Evolutionary conservation across 1,140 invertebrate genomes (phyloP), one percentile per base, ranked within the genome.

Genomic region (Neuroterus valhalla): DNA sequence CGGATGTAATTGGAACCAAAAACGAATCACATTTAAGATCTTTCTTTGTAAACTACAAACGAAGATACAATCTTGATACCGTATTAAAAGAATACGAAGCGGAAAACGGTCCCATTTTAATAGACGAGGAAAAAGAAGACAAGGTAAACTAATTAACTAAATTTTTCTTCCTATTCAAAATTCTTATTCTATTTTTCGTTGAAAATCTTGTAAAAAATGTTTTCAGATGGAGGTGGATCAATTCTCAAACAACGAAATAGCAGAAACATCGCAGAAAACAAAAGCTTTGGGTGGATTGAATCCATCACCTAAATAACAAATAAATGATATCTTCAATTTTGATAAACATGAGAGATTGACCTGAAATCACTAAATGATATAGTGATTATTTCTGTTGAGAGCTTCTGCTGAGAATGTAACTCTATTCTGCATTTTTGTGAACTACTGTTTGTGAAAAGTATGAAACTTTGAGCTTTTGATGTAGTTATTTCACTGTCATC

Each of bases 1-100:
- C 98, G 15, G 97, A 99, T 89, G 94, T 98, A 5, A 94, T 99
- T 75, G 96, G 96, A 68, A 99, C 97, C 26, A 99, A 99, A 91
- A 98, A 95, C 3, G 97, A 98, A 88, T 93, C 94, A 44, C 97
- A 99, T 87, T 92, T 99, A 17, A 93, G 96, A 71, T 95, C 94
- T 38, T 99, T 99, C 90, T 98, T 96, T 87, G 92, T 96, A 0
- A 98, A 96, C 82, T 97, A 98, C 89, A 92, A 96, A 55, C 93
- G 96, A 73, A 93, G 96, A 66, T 98, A 96, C 89, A 97, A 98
- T 89, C 91, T 99, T 69, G 97, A 99, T 89, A 93, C 94, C 45
- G 94, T 98, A 11, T 88, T 98, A 14, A 94, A 95, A 82, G 96
- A 98, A 83, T 97, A 95, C 89, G 97, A 98, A 83, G 92, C 92